Percentiles rank a stretch among this genome's conserved stretches.
Conservation (phyloP, 2,888 invertebrate species). For the Acrobasis suavella region DNA sequence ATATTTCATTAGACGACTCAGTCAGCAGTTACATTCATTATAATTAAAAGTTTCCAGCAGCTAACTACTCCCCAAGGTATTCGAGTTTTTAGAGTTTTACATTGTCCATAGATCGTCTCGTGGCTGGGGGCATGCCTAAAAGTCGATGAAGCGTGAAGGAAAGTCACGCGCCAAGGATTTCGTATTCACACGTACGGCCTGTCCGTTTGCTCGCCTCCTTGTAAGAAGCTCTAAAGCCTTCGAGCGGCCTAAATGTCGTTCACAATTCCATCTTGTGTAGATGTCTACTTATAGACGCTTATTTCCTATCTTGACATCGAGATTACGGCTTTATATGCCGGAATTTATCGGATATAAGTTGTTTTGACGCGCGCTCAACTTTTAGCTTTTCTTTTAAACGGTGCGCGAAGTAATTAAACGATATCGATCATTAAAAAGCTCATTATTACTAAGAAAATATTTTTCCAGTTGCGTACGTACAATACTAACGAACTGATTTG, state of each 20-base stretch:
- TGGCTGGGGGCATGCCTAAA: constrained; percentile 68
- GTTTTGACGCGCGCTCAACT: constrained; percentile 3
- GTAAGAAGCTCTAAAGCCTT: constrained; percentile 36
- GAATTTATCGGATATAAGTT: constrained; percentile 17
- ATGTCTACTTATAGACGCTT: constrained; percentile 21
- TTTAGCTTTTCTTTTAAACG: background rate
- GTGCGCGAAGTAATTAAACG: constrained; percentile 20
- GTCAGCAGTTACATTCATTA: constrained; percentile 19
- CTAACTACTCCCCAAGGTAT: constrained; percentile 47
- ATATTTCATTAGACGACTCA: constrained; percentile 7
- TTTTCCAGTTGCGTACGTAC: constrained; percentile 28
- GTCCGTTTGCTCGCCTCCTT: constrained; percentile 37
- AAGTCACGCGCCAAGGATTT: constrained; percentile 76
- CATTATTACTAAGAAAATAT: constrained; percentile 29
- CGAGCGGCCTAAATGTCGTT: constrained; percentile 30
- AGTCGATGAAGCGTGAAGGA: constrained; percentile 69
- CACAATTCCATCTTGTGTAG: constrained; percentile 24
- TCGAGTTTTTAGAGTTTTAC: constrained; percentile 53
- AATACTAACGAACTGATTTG: constrained; percentile 27
- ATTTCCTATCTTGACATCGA: constrained; percentile 18
- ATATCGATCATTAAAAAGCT: constrained; percentile 28
- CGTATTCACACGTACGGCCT: constrained; percentile 60
- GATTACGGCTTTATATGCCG: constrained; percentile 12
- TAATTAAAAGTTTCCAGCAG: constrained; percentile 28
- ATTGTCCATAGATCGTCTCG: constrained; percentile 60